These are phyloP conservation scores for Micoletzkya japonica DNA, from an alignment of 2,888 invertebrate species.

Conservation along the genomic window DNA sequence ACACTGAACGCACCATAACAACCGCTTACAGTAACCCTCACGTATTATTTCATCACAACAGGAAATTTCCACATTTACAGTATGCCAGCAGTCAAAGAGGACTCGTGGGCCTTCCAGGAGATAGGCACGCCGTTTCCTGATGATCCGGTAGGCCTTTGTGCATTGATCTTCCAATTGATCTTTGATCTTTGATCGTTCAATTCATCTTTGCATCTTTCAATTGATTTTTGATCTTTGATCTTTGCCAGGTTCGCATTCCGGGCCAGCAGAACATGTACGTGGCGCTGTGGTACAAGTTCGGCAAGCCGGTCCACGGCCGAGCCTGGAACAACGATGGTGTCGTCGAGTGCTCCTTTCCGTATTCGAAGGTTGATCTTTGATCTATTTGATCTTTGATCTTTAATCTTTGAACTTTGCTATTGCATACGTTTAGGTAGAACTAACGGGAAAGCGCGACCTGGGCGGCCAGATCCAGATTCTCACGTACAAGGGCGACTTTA, in stretches of 20 bases:
- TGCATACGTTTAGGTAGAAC: slow-evolving; percentile 33
- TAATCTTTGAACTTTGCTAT: not conserved
- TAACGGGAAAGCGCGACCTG: slow-evolving; percentile 45
- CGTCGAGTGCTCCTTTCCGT: slow-evolving; percentile 52
- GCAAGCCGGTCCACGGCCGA: slow-evolving; percentile 51
- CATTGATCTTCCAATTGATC: not conserved
- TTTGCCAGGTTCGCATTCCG: slow-evolving; percentile 32
- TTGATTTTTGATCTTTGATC: not conserved
- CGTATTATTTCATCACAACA: too few species aligned
- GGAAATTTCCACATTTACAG: too few species aligned
- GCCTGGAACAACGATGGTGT: slow-evolving; percentile 52
- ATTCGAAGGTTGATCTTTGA: slow-evolving; percentile 34
- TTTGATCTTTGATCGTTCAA: not conserved
- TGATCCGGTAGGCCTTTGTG: slow-evolving; percentile 34
- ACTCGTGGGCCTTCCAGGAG: slow-evolving; percentile 47
- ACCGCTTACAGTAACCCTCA: too few species aligned
- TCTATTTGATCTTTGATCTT: not conserved
- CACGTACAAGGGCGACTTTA: slow-evolving; percentile 48
- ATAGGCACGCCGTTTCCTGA: slow-evolving; percentile 54
- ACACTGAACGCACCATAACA: too few species aligned
- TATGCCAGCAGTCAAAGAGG: slow-evolving; percentile 33
- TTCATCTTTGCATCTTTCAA: not conserved
- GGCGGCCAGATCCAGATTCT: slow-evolving; percentile 52
- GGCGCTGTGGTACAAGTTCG: slow-evolving; percentile 53
- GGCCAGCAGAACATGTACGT: slow-evolving; percentile 48